Percentiles rank a stretch among this genome's conserved stretches.
phyloP scores from a whole-genome alignment of 2,888 invertebrate genomes.

The Lycia hirtaria region DNA sequence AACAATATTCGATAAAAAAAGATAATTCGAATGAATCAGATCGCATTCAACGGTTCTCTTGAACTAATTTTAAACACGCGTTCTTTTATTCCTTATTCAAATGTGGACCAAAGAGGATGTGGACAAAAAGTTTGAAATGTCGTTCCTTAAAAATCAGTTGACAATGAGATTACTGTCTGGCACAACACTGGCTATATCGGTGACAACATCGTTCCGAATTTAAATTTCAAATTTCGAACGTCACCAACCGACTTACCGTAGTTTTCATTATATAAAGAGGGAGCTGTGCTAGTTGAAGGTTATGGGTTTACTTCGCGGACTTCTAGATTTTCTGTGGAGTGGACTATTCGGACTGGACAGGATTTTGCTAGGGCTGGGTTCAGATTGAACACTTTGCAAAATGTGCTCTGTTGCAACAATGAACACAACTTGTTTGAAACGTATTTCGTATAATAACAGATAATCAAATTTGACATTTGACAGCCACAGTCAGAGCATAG shows the following conservation, averaged over 20 bases:
- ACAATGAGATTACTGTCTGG: constrained; percentile 22
- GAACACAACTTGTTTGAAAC: too few relatives aligned
- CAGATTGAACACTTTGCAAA: too few relatives aligned
- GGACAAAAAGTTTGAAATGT: constrained; percentile 9
- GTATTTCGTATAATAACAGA: too few relatives aligned
- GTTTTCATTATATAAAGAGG: constrained; percentile 11
- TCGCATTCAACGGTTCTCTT: constrained; percentile 7
- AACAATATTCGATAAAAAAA: background rate
- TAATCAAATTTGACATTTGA: too few relatives aligned
- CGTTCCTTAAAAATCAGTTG: constrained; percentile 19
- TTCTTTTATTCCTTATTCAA: constrained; percentile 28
- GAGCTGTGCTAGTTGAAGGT: background rate
- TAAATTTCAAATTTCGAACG: constrained; percentile 41
- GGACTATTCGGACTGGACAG: too few relatives aligned
- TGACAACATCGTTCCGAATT: constrained; percentile 50
- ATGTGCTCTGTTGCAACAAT: too few relatives aligned
- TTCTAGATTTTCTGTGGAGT: too few relatives aligned
- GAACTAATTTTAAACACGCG: constrained; percentile 10
- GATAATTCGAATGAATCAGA: background rate
- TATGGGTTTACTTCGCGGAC: background rate
- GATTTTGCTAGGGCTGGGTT: too few relatives aligned
- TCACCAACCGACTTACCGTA: constrained; percentile 20
- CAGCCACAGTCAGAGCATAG: too few relatives aligned
- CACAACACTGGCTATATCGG: constrained; percentile 46
- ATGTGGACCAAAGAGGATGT: constrained; percentile 35